Evolutionary conservation across 2,797 vertebrate species (phyloP).

Genomic region (Rhodeus uyekii): DNA sequence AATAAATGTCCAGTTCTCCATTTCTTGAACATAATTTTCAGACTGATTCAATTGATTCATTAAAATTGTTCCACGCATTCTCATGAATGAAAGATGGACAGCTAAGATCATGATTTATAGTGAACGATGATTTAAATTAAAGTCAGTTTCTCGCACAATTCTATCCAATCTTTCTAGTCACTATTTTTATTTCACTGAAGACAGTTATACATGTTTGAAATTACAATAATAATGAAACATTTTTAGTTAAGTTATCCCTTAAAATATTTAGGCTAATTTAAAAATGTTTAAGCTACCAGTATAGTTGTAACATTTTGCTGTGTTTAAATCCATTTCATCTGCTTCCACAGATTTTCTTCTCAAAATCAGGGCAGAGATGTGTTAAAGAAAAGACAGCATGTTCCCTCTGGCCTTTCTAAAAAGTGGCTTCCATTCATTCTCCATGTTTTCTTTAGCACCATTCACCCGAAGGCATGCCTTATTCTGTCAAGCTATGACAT

Average conservation of each 20-base stretch:
- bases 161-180: no score
- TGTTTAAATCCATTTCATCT: neutral
- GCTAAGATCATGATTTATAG: neutral
- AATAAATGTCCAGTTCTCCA: neutral
- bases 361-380: neutral
- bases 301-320: neutral
- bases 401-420: neutral
- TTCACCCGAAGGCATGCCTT: slow-evolving; percentile 36
- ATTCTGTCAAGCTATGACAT: slow-evolving; percentile 47
- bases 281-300: no score
- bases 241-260: no score
- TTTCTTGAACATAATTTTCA: neutral
- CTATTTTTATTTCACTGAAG: neutral
- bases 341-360: no score
- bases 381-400: neutral
- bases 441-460: slow-evolving; percentile 29
- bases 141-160: neutral
- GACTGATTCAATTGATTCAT: neutral
- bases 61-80: neutral
- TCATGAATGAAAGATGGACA: neutral
- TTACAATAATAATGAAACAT: neutral
- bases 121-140: neutral
- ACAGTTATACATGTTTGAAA: neutral
- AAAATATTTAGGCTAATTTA: neutral
- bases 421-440: slow-evolving; percentile 10